These are phyloP conservation scores for Styela clava DNA, from an alignment of 23 tunicate genomes.

Conservation along the genomic window DNA sequence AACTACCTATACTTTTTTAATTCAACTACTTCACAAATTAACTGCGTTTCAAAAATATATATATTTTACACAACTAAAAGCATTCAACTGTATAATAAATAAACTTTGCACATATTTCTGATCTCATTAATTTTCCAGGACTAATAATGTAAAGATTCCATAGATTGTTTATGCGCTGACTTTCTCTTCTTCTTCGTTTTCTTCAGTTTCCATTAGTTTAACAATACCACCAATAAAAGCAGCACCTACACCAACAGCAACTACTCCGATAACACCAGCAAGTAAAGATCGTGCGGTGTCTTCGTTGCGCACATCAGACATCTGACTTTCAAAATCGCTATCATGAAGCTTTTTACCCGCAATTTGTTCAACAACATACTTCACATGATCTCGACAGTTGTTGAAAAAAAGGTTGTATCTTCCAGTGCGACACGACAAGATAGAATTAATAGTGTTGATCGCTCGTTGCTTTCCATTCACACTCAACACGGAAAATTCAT, in stretches of 20 bases:
- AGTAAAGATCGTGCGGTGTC: background rate
- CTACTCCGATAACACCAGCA: background rate
- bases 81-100: too few species aligned
- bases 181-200: background rate
- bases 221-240: background rate
- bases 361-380: background rate
- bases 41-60: too few species aligned
- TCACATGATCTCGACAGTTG: constrained; percentile 25
- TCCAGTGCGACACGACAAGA: constrained; percentile 10
- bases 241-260: background rate
- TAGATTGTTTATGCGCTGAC: background rate
- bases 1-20: too few species aligned
- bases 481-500: constrained; percentile 10
- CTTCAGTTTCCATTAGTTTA: background rate
- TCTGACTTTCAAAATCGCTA: background rate
- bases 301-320: background rate
- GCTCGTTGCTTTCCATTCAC: background rate
- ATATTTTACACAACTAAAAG: too few species aligned
- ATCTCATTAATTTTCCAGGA: too few species aligned
- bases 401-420: background rate
- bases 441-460: background rate
- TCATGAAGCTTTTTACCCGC: background rate
- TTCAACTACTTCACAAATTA: too few species aligned
- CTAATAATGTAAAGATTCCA: too few species aligned
- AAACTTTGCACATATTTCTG: too few species aligned